These are phyloP conservation scores for Troides oblongomaculatus DNA, from an alignment of 2,888 invertebrate genomes.

Conservation along the genomic window DNA sequence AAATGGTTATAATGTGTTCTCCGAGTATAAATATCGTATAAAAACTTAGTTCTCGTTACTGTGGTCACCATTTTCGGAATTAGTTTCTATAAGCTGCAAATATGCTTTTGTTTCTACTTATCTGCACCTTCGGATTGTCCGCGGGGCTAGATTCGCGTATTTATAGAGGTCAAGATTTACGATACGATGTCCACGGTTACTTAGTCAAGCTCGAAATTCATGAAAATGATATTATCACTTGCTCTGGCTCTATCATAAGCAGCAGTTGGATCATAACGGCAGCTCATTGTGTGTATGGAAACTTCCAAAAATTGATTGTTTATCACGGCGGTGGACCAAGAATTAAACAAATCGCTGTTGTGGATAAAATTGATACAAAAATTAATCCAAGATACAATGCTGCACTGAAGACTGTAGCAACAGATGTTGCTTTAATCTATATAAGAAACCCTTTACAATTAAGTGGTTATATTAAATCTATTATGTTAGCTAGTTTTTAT, in stretches of 20 bases:
- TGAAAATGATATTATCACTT: neutral
- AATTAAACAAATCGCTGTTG: neutral
- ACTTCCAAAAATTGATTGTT: neutral
- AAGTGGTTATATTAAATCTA: neutral
- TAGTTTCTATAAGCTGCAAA: neutral
- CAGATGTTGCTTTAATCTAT: neutral
- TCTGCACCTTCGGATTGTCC: conserved; percentile 1
- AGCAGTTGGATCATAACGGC: conserved; percentile 8
- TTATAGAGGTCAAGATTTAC: neutral
- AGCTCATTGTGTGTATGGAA: neutral
- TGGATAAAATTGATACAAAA: neutral
- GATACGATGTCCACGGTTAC: conserved; percentile 2
- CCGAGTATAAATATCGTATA: neutral
- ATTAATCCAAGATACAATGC: neutral
- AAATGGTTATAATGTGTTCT: neutral
- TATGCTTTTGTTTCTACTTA: conserved; percentile 3
- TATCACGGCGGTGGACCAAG: neutral
- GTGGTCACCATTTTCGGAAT: neutral
- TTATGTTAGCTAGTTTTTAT: neutral
- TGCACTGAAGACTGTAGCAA: neutral
- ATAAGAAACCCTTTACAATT: neutral
- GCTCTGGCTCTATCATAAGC: conserved; percentile 11
- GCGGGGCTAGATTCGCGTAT: neutral
- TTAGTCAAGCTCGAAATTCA: conserved; percentile 4
- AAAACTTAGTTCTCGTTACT: neutral